phyloP scores from a whole-genome alignment of 1,140 invertebrate species.

The Drosophila suzukii region DNA sequence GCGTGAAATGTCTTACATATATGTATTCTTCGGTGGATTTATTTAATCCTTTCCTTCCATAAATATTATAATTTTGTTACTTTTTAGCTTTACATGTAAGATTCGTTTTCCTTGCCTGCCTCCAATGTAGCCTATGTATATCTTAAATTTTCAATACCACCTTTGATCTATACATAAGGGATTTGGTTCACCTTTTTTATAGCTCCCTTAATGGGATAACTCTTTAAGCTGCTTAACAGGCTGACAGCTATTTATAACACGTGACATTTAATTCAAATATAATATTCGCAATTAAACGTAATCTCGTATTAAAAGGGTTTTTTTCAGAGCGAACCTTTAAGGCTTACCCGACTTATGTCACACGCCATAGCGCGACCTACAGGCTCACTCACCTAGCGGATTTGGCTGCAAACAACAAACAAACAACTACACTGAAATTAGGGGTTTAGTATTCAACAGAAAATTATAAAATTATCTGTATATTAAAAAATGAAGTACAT shows the following conservation, averaged over 20 bases:
- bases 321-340: slow-evolving; percentile 27
- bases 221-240: slow-evolving; percentile 28
- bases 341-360: slow-evolving; percentile 31
- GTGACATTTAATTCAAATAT: slow-evolving; percentile 46
- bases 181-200: background rate
- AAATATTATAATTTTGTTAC: background rate
- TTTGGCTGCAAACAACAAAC: slow-evolving; percentile 4
- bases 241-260: slow-evolving; percentile 37
- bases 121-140: background rate
- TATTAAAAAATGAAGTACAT: no score
- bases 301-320: slow-evolving; percentile 33
- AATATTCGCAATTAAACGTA: slow-evolving; percentile 51
- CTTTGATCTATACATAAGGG: background rate
- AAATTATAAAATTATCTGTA: background rate
- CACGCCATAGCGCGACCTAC: slow-evolving; percentile 5
- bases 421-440: slow-evolving; percentile 1
- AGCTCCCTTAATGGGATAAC: background rate
- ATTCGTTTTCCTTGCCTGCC: no score
- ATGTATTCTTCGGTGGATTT: background rate
- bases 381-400: background rate
- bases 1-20: no score
- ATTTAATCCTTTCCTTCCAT: background rate
- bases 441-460: no score
- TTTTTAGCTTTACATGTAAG: no score
- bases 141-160: background rate